These are phyloP conservation scores for Holotrichia oblita DNA, from an alignment of 1,140 invertebrate genomes.

Conservation along the genomic window DNA sequence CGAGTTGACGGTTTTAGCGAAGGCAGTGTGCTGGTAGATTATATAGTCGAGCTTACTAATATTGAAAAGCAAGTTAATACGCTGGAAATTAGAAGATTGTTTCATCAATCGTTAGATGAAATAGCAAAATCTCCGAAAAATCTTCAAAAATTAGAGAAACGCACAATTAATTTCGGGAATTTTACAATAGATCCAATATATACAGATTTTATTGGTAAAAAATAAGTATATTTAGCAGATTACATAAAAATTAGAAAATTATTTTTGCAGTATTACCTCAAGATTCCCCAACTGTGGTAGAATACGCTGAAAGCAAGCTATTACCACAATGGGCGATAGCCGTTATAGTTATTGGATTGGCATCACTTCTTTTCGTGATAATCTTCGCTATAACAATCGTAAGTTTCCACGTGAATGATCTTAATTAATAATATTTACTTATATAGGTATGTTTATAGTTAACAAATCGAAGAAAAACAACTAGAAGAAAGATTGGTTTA, in stretches of 20 bases:
- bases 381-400: slow-evolving; percentile 11
- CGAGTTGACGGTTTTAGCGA: slow-evolving; percentile 10
- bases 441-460: not conserved
- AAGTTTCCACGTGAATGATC: not conserved
- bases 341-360: slow-evolving; percentile 14
- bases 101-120: not conserved
- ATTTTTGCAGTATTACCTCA: not conserved
- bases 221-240: not conserved
- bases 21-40: not conserved
- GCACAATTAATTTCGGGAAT: not conserved
- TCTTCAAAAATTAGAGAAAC: not conserved
- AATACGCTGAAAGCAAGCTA: not conserved
- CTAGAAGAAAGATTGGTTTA: not conserved
- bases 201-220: slow-evolving; percentile 21
- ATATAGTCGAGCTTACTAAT: not conserved
- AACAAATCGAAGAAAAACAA: slow-evolving; percentile 10
- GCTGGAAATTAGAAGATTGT: not conserved
- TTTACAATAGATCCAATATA: slow-evolving; percentile 17
- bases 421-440: not conserved
- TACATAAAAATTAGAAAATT: not conserved
- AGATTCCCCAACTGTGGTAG: not conserved
- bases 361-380: slow-evolving; percentile 10
- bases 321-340: slow-evolving; percentile 15
- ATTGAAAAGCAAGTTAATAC: not conserved
- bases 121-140: not conserved